Evolutionary conservation across 2,113 vertebrate species (phyloP), one percentile per base, ranked within the genome.

Genomic region (Falcunculus frontatus): DNA sequence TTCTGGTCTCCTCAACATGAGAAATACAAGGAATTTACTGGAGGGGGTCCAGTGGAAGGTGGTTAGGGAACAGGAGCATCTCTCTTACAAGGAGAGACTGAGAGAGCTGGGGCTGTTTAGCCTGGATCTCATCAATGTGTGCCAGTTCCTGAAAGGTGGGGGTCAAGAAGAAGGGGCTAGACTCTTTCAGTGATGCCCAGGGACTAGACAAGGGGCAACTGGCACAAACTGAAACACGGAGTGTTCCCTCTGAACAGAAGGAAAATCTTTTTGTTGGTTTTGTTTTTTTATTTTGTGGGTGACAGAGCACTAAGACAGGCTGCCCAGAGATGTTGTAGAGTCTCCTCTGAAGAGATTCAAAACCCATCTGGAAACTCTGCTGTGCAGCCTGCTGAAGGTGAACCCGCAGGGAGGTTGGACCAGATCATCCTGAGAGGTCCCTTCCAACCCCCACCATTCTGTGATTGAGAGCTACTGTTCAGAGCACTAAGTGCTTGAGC

Each of bases 131-230:
- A 14, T 30, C 15, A 20, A 1, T 14, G 10, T 27, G 13, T 33
- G 53, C 37, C 33, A 29, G 4, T 44, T 13, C 33, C 44, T 65
- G 29, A 59, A 44, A 44, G 19, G 3, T 23, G 3, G 3, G 0
- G 23, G 19, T 8, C 37, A 52, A 29, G 5, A 65, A 5, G 4
- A 59, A 59, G 4, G 29, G 52, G 15, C 0, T 1, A 44, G 27
- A 11, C 30, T n/a, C n/a, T n/a, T n/a, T n/a, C n/a, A n/a, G n/a
- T n/a, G n/a, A n/a, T n/a, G n/a, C n/a, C n/a, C n/a, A n/a, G n/a
- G 29, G 52, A 18, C 0, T 1, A 44, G 27, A 11, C 30, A 49
- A 57, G 6, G 10, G 16, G 2, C 3, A 81, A 6, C 3, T 11
- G 44, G 12, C 5, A 44, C 16, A 44, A 52, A 50, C 10, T 44